These are phyloP conservation scores for Drosophila funebris DNA, from an alignment of 1,140 invertebrate species.

Conservation along the genomic window DNA sequence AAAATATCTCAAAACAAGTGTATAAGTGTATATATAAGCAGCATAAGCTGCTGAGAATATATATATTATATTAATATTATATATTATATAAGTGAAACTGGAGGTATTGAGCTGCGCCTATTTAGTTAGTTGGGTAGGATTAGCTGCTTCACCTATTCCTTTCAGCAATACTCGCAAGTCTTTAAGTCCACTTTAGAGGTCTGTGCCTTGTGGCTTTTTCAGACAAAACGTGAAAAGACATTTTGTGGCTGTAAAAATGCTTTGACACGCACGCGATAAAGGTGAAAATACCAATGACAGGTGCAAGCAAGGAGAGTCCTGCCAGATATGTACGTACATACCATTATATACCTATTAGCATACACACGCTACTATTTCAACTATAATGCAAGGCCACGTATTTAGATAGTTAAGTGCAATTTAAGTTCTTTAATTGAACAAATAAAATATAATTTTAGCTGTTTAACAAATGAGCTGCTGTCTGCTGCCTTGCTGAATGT, in stretches of 20 bases:
- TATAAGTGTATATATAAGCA: too few species aligned
- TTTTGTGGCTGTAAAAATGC: conserved; percentile 76
- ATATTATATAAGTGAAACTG: too few species aligned
- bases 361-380: background rate
- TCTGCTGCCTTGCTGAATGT: too few species aligned
- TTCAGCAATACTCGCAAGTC: conserved; percentile 9
- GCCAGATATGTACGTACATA: conserved; percentile 7
- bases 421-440: background rate
- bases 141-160: background rate
- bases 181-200: conserved; percentile 19
- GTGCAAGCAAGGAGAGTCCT: conserved; percentile 53
- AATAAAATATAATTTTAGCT: too few species aligned
- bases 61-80: too few species aligned
- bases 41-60: too few species aligned
- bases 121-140: background rate
- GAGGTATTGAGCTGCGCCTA: conserved; percentile 10
- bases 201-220: conserved; percentile 21
- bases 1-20: too few species aligned
- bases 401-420: background rate
- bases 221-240: conserved; percentile 67
- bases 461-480: too few species aligned
- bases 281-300: conserved; percentile 56
- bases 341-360: background rate
- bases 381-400: conserved; percentile 11
- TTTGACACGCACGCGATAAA: conserved; percentile 71